phyloP scores from a whole-genome alignment of 2,797 vertebrate species.

The Dryobates pubescens region DNA sequence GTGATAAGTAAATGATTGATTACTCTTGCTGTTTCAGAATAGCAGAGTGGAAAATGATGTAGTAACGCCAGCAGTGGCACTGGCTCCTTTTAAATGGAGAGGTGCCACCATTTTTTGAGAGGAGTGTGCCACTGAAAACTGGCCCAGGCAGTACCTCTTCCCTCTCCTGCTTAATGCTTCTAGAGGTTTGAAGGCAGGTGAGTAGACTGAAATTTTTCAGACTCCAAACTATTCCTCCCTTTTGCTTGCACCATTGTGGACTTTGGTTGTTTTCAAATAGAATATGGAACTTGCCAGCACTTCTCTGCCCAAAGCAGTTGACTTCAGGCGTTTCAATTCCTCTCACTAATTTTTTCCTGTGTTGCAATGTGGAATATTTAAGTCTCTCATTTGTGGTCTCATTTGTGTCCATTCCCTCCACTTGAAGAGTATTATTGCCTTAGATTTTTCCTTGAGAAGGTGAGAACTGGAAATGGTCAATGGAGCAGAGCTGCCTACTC shows the following conservation, averaged over 20 bases:
- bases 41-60: constrained; percentile 31
- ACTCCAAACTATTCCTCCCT: background rate
- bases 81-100: background rate
- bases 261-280: background rate
- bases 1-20: constrained; percentile 66
- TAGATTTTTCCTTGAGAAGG: background rate
- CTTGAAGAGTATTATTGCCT: background rate
- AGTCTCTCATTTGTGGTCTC: background rate
- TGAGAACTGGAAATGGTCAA: background rate
- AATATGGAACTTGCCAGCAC: background rate
- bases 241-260: background rate
- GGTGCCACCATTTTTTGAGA: background rate
- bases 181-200: background rate
- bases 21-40: constrained; percentile 17
- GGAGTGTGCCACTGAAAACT: background rate
- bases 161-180: background rate
- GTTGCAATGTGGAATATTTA: background rate
- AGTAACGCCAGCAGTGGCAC: background rate
- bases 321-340: background rate
- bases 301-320: background rate
- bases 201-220: background rate
- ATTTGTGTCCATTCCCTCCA: background rate
- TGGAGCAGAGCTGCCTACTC: background rate
- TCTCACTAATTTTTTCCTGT: background rate
- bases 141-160: background rate